A percentile compares a stretch with the other conserved stretches of the same genome.
phyloP scores from a whole-genome alignment of 2,888 invertebrate genomes.

The Diarsia rubi region DNA sequence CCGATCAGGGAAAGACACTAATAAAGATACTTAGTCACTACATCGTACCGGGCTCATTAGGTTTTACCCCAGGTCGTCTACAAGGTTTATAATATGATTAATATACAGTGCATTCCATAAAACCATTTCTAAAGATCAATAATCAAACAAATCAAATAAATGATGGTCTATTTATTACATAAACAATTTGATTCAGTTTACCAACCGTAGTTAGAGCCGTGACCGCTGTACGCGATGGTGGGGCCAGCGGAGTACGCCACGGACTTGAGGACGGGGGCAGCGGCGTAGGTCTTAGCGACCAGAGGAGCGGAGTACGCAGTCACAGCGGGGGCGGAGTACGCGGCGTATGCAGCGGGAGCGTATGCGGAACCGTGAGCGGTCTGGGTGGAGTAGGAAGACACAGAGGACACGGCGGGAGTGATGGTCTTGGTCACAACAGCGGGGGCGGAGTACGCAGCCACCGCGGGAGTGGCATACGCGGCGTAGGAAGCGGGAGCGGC shows the following conservation, averaged over 20 bases:
- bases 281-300: constrained; percentile 71
- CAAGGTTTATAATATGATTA: not conserved
- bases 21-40: constrained; percentile 6
- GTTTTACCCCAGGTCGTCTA: not conserved
- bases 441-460: constrained; percentile 67
- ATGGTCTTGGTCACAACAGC: constrained; percentile 73
- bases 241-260: constrained; percentile 91
- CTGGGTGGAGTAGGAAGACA: constrained; percentile 81
- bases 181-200: constrained; percentile 83
- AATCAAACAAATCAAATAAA: constrained; percentile 50
- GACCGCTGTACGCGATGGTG: constrained; percentile 91
- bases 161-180: constrained; percentile 81
- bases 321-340: constrained; percentile 76
- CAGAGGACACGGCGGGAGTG: constrained; percentile 74
- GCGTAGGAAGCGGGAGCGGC: constrained; percentile 64
- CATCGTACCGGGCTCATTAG: not conserved
- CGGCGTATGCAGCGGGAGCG: constrained; percentile 76
- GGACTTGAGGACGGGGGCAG: constrained; percentile 82
- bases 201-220: constrained; percentile 92
- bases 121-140: not conserved
- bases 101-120: not conserved
- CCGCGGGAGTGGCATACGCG: constrained; percentile 73
- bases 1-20: constrained; percentile 6
- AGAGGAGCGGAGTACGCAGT: constrained; percentile 79
- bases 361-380: constrained; percentile 73